Evolutionary conservation across 2,888 invertebrate species (phyloP), one percentile per base, ranked within the genome.

Genomic region (Tupiocoris notatus): DNA sequence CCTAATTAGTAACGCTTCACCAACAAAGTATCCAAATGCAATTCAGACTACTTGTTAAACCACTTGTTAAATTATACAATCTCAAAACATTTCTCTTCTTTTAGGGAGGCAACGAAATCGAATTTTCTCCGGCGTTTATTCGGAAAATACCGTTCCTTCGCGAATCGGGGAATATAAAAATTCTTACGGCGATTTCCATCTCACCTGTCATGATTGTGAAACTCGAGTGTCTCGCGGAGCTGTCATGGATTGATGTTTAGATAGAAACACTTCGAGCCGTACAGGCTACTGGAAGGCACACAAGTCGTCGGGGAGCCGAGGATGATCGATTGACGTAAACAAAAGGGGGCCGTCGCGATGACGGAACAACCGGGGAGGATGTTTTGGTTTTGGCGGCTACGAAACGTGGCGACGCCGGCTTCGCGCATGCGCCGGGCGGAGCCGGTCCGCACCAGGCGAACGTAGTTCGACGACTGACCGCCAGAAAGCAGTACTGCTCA

Each of bases 281-380:
- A 39, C 6, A 39, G 39, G 39, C 39, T 39, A 39, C 39, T 39
- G 39, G 12, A 39, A 3, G 39, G 39, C 39, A 39, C 39, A 39
- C 39, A 39, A 39, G 39, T 39, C 39, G 39, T 39, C 39, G 39
- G 3, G 39, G 39, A 39, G 39, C 39, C 39, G 39, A 39, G 3
- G 75, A 75, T 75, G 75, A 75, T 75, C 75, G 75, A 75, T 75
- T 75, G 75, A 66, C 75, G 75, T 75, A 65, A 66, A 75, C 75
- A 66, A 62, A 54, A 20, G 63, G 58, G 2, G 54, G 62, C 20
- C 57, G 39, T 25, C 17, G 62, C 21, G 9, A n/a, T 58, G 70
- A 25, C 24, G 62, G 67, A 17, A 67, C 21, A 20, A 57, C n/a
- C 17, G 25, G 2, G 39, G 25, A 65, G 9, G 59, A 23, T 12